phyloP scores from a whole-genome alignment of 2,113 vertebrate genomes.

The Bos javanicus region DNA sequence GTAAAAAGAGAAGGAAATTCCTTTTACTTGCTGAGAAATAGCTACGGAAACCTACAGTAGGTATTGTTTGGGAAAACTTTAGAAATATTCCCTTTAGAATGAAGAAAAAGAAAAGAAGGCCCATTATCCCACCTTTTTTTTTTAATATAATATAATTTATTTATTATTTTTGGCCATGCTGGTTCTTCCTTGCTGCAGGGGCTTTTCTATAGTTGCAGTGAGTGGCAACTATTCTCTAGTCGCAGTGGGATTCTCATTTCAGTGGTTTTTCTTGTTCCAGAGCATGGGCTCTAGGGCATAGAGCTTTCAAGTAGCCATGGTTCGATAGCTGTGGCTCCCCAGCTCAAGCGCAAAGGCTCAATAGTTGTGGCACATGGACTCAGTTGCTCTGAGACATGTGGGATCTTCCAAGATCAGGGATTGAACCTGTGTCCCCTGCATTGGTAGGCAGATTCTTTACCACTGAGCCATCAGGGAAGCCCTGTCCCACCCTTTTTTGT shows the following conservation, averaged over 20 bases:
- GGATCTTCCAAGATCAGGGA: not conserved
- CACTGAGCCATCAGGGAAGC: not conserved
- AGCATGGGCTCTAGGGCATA: not conserved
- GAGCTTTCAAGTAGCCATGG: not conserved
- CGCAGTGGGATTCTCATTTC: not conserved
- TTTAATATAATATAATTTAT: not conserved
- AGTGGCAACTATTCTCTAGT: not conserved
- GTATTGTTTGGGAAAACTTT: not conserved
- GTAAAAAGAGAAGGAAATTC: not conserved
- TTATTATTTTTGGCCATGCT: not conserved
- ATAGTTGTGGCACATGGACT: not conserved
- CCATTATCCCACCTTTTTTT: not conserved
- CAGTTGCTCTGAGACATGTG: not conserved
- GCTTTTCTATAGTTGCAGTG: not conserved
- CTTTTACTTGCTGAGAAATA: not conserved
- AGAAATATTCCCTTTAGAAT: not conserved
- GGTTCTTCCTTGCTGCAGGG: not conserved
- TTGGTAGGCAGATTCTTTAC: not conserved
- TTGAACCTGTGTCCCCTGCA: not conserved
- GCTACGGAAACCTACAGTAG: not conserved
- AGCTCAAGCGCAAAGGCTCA: not conserved
- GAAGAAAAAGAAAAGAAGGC: not conserved
- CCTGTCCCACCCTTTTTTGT: not conserved
- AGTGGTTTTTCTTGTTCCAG: not conserved
- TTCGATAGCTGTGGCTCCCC: not conserved